Conservation (phyloP, 1,140 invertebrate genomes). For the Leptonema lineaticorne region DNA sequence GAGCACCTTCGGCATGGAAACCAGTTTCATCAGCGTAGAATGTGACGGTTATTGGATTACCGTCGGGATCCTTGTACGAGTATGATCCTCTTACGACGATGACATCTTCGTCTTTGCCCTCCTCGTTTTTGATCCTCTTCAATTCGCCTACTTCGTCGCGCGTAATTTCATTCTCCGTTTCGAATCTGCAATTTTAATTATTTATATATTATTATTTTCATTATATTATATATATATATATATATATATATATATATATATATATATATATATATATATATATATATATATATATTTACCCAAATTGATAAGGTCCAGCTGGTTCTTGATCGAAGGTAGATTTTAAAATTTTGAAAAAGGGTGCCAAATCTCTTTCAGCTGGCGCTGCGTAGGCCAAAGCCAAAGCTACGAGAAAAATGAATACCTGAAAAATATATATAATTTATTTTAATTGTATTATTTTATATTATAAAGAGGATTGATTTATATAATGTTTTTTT, state of each 20-base stretch:
- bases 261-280: no score
- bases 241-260: no score
- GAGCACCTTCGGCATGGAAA: constrained; percentile 54
- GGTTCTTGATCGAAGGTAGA: constrained; percentile 47
- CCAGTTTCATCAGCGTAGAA: constrained; percentile 54
- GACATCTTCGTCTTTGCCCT: constrained; percentile 50
- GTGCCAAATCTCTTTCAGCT: constrained; percentile 33
- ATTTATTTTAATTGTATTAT: background rate
- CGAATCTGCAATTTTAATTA: constrained; percentile 45
- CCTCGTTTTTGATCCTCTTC: constrained; percentile 50
- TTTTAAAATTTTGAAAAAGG: constrained; percentile 45
- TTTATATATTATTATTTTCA: background rate
- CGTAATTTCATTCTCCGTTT: constrained; percentile 48
- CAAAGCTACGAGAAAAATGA: constrained; percentile 47
- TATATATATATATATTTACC: constrained; percentile 41
- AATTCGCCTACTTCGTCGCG: constrained; percentile 48
- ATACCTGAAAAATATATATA: constrained; percentile 28
- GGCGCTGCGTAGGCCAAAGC: constrained; percentile 45
- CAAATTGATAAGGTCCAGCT: constrained; percentile 47
- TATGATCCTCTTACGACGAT: constrained; percentile 47
- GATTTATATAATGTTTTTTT: no score
- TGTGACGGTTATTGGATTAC: constrained; percentile 46
- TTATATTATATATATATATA: background rate
- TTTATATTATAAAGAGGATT: background rate
- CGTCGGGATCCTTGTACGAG: constrained; percentile 37